Evolutionary conservation across 1,140 invertebrate species (phyloP), one percentile per base, ranked within the genome.

Genomic region (Drosophila parabipectinata): DNA sequence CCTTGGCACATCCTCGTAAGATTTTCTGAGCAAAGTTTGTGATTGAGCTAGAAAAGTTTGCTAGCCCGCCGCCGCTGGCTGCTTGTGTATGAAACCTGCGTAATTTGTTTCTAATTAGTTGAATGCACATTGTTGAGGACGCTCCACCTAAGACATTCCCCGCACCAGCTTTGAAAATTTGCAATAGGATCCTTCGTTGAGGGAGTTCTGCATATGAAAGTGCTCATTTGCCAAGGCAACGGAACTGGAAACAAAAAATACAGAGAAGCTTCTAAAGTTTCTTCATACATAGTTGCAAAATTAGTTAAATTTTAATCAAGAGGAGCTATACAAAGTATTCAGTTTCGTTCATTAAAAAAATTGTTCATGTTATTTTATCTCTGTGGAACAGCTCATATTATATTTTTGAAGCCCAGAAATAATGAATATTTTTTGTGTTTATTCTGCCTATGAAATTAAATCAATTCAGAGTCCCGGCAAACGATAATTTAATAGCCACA

Each of bases 71-170:
- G 54, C 57, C 44, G 57, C 41, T 45, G 57, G 73, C 54, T 72
- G 76, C 72, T 72, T 87, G 77, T 80, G 81, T 77, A 69, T 85
- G 81, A 80, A 85, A 87, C 81, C 81, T 74, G 73, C 78, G 82
- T 87, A 87, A 87, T 87, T 87, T 87, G 82, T 87, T 87, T 81
- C 66, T 87, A 87, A 87, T 87, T 87, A 87, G 82, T 87, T 87
- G 83, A 69, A 64, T 87, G 78, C 83, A 88, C 82, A 87, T 87
- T 87, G 83, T 82, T 72, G 57, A 57, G 57, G 68, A 85, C 64
- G 53, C 72, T 52, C 47, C 72, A 15, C 45, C 50, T 26, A 34
- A 24, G 44, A 24, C 32, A 18, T 8, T 4, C 14, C 0, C 45
- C 14, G 12, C 2, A 37, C 15, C 24, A 6, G 14, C 24, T 15